phyloP scores from a whole-genome alignment of 2,888 invertebrate species.

The Oegoconia quadripuncta region DNA sequence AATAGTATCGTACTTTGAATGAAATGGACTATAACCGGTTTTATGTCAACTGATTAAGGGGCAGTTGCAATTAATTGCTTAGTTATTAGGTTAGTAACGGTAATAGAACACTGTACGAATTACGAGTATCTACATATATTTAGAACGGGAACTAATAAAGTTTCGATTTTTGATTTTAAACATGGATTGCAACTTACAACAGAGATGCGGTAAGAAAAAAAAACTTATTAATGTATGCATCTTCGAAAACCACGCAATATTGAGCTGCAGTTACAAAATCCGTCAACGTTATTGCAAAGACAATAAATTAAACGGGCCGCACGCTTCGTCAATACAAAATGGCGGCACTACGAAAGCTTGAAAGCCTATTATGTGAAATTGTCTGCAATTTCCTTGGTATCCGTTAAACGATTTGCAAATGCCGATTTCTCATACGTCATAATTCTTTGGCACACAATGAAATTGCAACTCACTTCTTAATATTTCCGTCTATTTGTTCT shows the following conservation, averaged over 20 bases:
- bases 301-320: conserved; percentile 28
- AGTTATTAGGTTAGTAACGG: background rate
- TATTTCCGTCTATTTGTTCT: conserved; percentile 56
- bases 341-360: conserved; percentile 30
- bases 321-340: conserved; percentile 36
- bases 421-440: conserved; percentile 75
- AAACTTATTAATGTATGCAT: background rate
- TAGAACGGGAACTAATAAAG: too few relatives aligned
- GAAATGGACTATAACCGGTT: too few relatives aligned
- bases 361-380: conserved; percentile 70
- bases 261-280: conserved; percentile 5
- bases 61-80: background rate
- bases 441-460: conserved; percentile 75
- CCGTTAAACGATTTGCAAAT: conserved; percentile 75
- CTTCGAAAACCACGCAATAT: background rate
- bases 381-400: conserved; percentile 71
- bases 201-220: too few relatives aligned
- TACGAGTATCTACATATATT: too few relatives aligned
- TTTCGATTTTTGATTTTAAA: too few relatives aligned
- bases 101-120: too few relatives aligned
- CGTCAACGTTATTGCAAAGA: conserved; percentile 18
- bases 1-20: too few relatives aligned
- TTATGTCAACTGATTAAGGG: too few relatives aligned
- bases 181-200: too few relatives aligned
- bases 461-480: conserved; percentile 70